These are phyloP conservation scores for Augochlorella aurata DNA, from an alignment of 2,888 invertebrate species.

Conservation along the genomic window DNA sequence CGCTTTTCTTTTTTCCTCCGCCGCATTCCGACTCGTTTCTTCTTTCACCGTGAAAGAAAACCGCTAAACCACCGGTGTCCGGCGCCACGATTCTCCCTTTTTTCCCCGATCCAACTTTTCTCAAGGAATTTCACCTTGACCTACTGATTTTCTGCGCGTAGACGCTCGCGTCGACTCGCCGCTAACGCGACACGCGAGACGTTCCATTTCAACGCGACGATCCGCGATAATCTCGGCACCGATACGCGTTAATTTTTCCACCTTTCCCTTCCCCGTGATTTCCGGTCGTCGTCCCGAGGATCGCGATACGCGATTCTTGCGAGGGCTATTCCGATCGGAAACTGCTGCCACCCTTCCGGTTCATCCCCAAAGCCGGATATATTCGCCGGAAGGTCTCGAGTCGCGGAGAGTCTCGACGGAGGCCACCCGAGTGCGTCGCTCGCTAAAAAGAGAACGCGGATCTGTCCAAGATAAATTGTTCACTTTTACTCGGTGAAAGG, in stretches of 20 bases:
- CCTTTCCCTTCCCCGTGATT: too few species aligned
- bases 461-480: slow-evolving; percentile 6
- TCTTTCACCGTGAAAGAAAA: background rate
- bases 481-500: slow-evolving; percentile 35
- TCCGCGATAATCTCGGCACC: background rate
- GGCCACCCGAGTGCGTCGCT: background rate
- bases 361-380: slow-evolving; percentile 21
- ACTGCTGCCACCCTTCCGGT: slow-evolving; percentile 35
- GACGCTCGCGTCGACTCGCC: background rate
- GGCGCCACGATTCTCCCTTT: background rate
- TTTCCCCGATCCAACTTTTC: background rate
- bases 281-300: too few species aligned
- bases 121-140: background rate
- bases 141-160: background rate
- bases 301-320: too few species aligned
- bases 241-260: background rate
- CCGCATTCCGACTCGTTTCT: background rate
- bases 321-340: too few species aligned
- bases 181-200: background rate
- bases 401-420: background rate
- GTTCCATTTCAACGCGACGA: background rate
- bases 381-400: slow-evolving; percentile 27
- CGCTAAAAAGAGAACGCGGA: slow-evolving; percentile 10
- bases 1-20: background rate
- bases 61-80: background rate